Conservation (phyloP, 2,113 vertebrate genomes). For the Planiliza haematocheilus region DNA sequence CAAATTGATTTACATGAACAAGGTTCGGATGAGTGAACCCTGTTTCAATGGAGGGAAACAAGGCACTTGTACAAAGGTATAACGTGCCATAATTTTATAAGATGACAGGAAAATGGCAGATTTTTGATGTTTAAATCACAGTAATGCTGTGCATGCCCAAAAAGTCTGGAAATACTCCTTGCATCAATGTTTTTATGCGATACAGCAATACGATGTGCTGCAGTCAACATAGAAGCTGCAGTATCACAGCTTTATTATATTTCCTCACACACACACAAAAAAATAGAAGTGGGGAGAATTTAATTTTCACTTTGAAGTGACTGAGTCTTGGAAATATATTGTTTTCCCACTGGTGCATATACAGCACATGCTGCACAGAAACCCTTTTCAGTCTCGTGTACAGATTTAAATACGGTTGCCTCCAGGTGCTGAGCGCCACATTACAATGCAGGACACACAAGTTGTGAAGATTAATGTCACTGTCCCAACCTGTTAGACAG, state of each 20-base stretch:
- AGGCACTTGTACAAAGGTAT: too few relatives aligned
- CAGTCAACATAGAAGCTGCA: background rate
- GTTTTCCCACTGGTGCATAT: background rate
- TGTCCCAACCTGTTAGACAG: slow-evolving; percentile 69
- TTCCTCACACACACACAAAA: background rate
- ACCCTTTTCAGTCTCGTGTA: slow-evolving; percentile 2
- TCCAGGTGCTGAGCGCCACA: slow-evolving; percentile 47
- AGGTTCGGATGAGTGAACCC: too few relatives aligned
- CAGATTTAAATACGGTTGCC: slow-evolving; percentile 1
- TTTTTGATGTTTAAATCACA: too few relatives aligned
- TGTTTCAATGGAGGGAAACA: too few relatives aligned
- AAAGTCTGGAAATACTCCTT: too few relatives aligned
- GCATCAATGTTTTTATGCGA: too few relatives aligned
- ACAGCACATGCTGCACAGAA: background rate
- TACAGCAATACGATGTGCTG: too few relatives aligned
- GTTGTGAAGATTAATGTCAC: slow-evolving; percentile 70
- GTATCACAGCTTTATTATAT: background rate
- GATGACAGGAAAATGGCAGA: too few relatives aligned
- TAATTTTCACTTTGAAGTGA: background rate
- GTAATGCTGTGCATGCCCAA: too few relatives aligned
- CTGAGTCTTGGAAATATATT: background rate
- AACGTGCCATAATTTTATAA: too few relatives aligned
- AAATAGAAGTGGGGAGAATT: too few relatives aligned
- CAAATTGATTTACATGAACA: too few relatives aligned
- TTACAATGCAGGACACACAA: slow-evolving; percentile 69